phyloP scores from a whole-genome alignment of 2,797 vertebrate genomes.

The Pseudochromis fuscus region DNA sequence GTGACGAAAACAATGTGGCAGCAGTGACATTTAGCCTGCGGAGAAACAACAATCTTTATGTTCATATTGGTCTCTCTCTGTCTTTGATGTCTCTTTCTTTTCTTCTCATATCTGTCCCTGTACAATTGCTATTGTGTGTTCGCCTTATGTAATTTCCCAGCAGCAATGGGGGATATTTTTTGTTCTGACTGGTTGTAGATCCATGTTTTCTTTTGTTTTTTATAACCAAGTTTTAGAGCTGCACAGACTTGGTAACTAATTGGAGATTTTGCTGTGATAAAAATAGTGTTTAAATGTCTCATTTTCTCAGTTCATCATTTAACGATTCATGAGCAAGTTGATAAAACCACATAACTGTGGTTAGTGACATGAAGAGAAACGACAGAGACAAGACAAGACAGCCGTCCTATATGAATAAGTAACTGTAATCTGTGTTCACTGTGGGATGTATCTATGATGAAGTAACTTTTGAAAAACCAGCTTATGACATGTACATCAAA shows the following conservation, averaged over 20 bases:
- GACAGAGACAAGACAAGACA: too few relatives aligned
- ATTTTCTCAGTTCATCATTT: conserved; percentile 5
- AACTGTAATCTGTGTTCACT: not conserved
- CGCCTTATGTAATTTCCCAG: not conserved
- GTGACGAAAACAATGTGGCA: conserved; percentile 68
- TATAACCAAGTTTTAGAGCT: conserved; percentile 8
- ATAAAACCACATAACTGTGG: too few relatives aligned
- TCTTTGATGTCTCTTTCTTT: conserved; percentile 20
- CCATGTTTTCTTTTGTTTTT: not conserved
- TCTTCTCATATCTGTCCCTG: conserved; percentile 10
- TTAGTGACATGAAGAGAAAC: not conserved
- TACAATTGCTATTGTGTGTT: not conserved
- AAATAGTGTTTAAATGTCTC: too few relatives aligned
- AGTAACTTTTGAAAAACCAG: too few relatives aligned
- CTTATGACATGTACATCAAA: too few relatives aligned
- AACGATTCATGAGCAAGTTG: not conserved
- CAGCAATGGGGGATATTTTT: conserved; percentile 14
- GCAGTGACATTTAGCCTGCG: conserved; percentile 70
- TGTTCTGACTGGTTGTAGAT: not conserved
- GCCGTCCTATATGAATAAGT: not conserved
- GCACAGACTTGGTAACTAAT: conserved; percentile 9
- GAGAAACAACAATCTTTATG: conserved; percentile 41
- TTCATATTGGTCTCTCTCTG: conserved; percentile 28
- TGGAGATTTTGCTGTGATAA: conserved; percentile 17
- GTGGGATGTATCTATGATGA: not conserved